Conservation (phyloP, 2,113 vertebrate genomes). For the Protomyctophum bolini region DNA sequence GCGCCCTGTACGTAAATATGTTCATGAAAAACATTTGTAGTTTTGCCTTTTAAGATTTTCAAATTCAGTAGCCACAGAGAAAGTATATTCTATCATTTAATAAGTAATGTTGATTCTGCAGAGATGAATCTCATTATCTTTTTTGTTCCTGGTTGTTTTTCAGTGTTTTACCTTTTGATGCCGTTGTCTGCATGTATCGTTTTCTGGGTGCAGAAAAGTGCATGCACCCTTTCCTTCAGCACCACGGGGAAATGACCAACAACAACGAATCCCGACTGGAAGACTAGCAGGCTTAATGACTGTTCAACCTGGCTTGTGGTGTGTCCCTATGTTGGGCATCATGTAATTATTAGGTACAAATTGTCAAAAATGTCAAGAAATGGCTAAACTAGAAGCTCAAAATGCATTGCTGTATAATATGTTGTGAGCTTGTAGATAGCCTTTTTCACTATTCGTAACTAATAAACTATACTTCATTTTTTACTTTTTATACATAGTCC, state of each 20-base stretch:
- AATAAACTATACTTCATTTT: no score
- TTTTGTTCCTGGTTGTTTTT: conserved; percentile 12
- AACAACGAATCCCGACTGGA: conserved; percentile 89
- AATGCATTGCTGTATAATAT: no score
- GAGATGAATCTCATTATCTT: background rate
- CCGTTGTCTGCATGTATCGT: conserved; percentile 90
- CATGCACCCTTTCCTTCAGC: conserved; percentile 90
- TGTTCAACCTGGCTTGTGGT: no score
- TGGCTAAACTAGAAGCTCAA: no score
- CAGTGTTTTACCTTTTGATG: conserved; percentile 90
- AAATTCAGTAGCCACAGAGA: background rate
- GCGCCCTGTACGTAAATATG: background rate
- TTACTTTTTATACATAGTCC: no score
- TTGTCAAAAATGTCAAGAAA: no score
- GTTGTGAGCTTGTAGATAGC: no score
- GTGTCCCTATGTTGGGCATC: no score
- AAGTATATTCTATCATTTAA: background rate
- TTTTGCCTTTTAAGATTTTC: background rate
- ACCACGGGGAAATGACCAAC: conserved; percentile 86
- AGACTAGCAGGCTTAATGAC: conserved; percentile 64
- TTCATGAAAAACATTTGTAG: background rate
- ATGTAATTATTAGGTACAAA: no score
- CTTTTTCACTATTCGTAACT: no score
- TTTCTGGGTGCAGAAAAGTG: conserved; percentile 91
- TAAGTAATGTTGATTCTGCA: background rate